Percentiles rank a stretch among this genome's conserved stretches.
Evolutionary conservation across 2,797 vertebrate species (phyloP).

Genomic region (Meriones psammophilus): DNA sequence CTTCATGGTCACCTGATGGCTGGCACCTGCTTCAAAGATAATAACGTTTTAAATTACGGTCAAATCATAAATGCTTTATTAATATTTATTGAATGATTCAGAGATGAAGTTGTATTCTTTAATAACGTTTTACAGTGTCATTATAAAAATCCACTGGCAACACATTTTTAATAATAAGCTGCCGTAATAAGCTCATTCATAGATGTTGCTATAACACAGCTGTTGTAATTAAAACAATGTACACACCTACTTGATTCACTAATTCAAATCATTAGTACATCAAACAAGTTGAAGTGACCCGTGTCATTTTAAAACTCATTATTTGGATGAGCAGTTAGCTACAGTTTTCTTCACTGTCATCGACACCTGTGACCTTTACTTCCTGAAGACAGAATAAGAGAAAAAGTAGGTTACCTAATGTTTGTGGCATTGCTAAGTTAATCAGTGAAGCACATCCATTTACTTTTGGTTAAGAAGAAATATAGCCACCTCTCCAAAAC

Average conservation of each 20-base stretch:
- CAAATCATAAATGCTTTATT: slow-evolving; percentile 68
- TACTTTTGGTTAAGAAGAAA: not conserved
- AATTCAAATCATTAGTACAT: slow-evolving; percentile 55
- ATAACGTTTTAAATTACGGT: slow-evolving; percentile 70
- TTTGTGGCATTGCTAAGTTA: slow-evolving; percentile 8
- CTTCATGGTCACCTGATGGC: not conserved
- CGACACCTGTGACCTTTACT: not conserved
- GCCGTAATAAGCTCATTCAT: slow-evolving; percentile 50
- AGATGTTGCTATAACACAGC: slow-evolving; percentile 57
- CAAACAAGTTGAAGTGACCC: slow-evolving; percentile 52
- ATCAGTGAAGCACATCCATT: not conserved
- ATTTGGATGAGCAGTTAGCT: slow-evolving; percentile 31
- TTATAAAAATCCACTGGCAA: slow-evolving; percentile 61
- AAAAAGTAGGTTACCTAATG: not conserved
- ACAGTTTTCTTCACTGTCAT: not conserved
- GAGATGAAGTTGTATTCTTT: slow-evolving; percentile 58
- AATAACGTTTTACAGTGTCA: slow-evolving; percentile 67
- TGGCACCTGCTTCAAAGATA: slow-evolving; percentile 63
- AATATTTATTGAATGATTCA: slow-evolving; percentile 76
- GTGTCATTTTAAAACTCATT: slow-evolving; percentile 47
- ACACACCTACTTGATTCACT: slow-evolving; percentile 35
- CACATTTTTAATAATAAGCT: slow-evolving; percentile 69
- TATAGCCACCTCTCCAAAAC: not conserved
- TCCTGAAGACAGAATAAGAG: slow-evolving; percentile 37
- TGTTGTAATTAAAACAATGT: slow-evolving; percentile 75